Percentiles rank a stretch among this genome's conserved stretches.
These are phyloP conservation scores for Dendrophyllia cribrosa DNA, from an alignment of 64 coral and sea anemone genomes.

Conservation along the genomic window DNA sequence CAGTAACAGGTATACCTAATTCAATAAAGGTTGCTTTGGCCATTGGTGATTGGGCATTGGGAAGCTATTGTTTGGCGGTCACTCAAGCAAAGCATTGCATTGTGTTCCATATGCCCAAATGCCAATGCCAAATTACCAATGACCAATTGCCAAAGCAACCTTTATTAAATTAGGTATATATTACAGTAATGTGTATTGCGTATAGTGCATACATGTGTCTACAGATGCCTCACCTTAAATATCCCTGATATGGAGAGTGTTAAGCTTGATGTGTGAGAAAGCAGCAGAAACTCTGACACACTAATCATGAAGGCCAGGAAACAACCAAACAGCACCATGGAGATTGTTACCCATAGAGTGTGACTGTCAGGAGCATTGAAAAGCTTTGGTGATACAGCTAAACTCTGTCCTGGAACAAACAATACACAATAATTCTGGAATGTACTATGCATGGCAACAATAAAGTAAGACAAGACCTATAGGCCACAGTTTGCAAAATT, in stretches of 20 bases:
- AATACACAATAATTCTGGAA: neutral
- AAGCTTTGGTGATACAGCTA: constrained; percentile 76
- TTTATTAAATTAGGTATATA: no score
- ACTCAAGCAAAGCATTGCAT: no score
- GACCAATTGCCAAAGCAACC: no score
- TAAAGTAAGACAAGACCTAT: neutral
- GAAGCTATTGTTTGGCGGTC: no score
- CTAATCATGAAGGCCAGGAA: constrained; percentile 96
- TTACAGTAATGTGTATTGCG: neutral
- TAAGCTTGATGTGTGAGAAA: constrained; percentile 93
- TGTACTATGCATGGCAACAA: neutral
- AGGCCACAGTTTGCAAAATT: no score
- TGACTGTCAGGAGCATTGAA: constrained; percentile 69
- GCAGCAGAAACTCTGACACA: constrained; percentile 87
- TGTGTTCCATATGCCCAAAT: no score
- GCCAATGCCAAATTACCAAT: no score
- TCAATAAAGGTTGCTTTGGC: no score
- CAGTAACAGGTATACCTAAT: no score
- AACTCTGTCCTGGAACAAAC: constrained; percentile 56
- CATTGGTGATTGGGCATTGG: no score
- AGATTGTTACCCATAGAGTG: constrained; percentile 25
- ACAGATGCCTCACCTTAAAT: constrained; percentile 78
- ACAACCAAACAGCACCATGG: constrained; percentile 92
- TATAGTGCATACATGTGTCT: no score
- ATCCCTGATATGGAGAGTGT: constrained; percentile 94